phyloP scores from a whole-genome alignment of 2,113 vertebrate species.

The cattle (Bos taurus) region ARS-UCD2.0 NC_037339.1:77441001-77441500 shows the following conservation, averaged over 20 bases:
- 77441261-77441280: neutral
- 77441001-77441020: neutral
- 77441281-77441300: constrained; percentile 21
- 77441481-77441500: neutral
- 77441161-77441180: neutral
- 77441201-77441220: neutral
- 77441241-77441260: neutral
- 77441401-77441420: neutral
- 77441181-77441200: neutral
- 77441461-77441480: neutral
- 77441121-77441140: neutral
- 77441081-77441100: neutral
- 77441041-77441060: neutral
- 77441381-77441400: neutral
- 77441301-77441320: neutral
- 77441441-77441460: neutral
- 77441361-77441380: neutral
- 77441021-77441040: constrained; percentile 18
- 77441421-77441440: neutral
- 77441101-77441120: neutral
- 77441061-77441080: neutral
- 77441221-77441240: neutral
- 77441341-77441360: neutral
- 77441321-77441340: accelerated
- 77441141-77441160: neutral